phyloP scores from a whole-genome alignment of 2,113 vertebrate genomes.

The Pygoscelis antarcticus region DNA sequence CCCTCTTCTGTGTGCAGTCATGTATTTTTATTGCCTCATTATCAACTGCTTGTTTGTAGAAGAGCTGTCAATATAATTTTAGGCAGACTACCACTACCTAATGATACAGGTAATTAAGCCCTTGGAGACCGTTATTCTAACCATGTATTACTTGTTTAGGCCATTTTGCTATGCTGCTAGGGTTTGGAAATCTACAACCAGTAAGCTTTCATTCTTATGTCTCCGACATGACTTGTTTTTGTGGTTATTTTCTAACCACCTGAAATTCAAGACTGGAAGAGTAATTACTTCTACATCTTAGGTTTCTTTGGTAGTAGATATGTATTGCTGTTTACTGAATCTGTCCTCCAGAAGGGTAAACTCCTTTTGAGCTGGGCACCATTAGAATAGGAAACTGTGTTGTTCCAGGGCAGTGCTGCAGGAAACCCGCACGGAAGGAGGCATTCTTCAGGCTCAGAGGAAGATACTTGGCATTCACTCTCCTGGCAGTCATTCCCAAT shows the following conservation, averaged over 20 bases:
- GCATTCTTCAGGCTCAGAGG: background rate
- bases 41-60: constrained; percentile 38
- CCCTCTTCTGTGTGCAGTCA: background rate
- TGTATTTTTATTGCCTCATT: constrained; percentile 54
- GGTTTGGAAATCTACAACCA: background rate
- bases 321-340: background rate
- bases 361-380: background rate
- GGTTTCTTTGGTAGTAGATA: background rate
- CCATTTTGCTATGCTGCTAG: background rate
- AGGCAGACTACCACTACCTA: constrained; percentile 48
- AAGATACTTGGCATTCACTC: background rate
- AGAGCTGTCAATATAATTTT: constrained; percentile 55
- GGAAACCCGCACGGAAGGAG: background rate
- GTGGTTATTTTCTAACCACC: background rate
- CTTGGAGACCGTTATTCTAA: constrained; percentile 49
- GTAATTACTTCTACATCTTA: background rate
- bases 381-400: background rate
- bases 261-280: background rate
- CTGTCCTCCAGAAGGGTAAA: background rate
- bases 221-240: background rate
- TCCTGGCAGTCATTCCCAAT: background rate
- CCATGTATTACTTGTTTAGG: background rate
- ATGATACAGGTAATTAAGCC: constrained; percentile 72
- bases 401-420: background rate
- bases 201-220: background rate